phyloP scores from a whole-genome alignment of 1,140 invertebrate species.

The Hestina assimilis region DNA sequence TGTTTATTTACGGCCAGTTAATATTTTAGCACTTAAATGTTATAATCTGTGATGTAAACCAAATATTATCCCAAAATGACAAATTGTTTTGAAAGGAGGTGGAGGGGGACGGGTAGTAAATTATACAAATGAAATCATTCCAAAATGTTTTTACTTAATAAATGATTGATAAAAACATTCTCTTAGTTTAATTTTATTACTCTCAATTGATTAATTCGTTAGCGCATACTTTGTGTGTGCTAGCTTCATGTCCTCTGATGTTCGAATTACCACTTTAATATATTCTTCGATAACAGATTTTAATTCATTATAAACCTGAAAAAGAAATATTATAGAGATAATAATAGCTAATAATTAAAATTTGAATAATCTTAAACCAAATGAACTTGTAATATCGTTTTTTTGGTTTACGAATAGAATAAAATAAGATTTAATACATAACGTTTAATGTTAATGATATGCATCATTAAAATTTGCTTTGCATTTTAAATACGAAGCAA shows the following conservation, averaged over 20 bases:
- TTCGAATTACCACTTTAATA: slow-evolving; percentile 59
- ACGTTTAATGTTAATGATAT: too few species aligned
- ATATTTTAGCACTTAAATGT: too few species aligned
- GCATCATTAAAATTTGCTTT: too few species aligned
- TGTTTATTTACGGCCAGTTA: too few species aligned
- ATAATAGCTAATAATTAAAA: too few species aligned
- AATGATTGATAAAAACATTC: slow-evolving; percentile 6
- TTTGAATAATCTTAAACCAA: too few species aligned
- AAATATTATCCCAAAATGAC: slow-evolving; percentile 10
- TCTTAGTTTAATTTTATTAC: background rate
- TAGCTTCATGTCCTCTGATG: slow-evolving; percentile 66
- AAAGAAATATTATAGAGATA: slow-evolving; percentile 30
- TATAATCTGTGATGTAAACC: slow-evolving; percentile 18
- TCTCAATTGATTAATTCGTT: slow-evolving; percentile 19
- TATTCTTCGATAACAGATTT: slow-evolving; percentile 60
- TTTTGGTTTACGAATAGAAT: too few species aligned
- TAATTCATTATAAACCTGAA: slow-evolving; percentile 70
- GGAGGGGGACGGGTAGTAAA: background rate
- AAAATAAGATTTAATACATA: too few species aligned
- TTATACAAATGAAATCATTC: background rate
- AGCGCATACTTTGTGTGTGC: slow-evolving; percentile 32
- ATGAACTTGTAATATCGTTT: too few species aligned
- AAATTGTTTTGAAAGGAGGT: background rate
- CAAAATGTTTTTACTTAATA: slow-evolving; percentile 14
- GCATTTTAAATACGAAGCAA: too few species aligned